Base-by-base conservation (phyloP, 2,113 vertebrate species). In the Smithornis capensis region DNA sequence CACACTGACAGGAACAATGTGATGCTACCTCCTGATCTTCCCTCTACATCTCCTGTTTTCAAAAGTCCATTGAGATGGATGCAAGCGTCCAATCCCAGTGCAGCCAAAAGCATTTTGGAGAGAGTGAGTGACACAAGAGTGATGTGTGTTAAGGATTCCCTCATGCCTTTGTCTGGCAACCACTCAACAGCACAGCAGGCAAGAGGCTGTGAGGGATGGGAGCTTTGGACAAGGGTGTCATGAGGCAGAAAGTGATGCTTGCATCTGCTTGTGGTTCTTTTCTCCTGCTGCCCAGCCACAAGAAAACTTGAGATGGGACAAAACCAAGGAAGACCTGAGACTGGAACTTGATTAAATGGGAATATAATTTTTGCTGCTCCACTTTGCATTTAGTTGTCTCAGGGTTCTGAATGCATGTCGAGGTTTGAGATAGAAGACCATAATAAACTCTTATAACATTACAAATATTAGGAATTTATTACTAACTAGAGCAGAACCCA, bases 221-320 rank as follows among this genome's bases (percentile, higher is more conserved):
- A 62, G 62, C n/a, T 56, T 57, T 42, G 45, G 67, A 52, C 57
- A 65, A 19, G n/a, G 18, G 8, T 42, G 37, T 78, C 60, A 38
- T 0, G 0, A 40, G 37, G 47, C 31, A 65, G 60, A 45, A 78
- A 44, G 47, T 44, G 45, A 10, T 0, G 0, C 37, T 69, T 37
- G 3, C 12, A 23, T 57, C 53, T 28, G 9, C 27, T 65, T 10
- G 21, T 44, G 47, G 7, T 45, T 52, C 13, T 75, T 91, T 69
- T 37, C 33, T 78, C 31, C 31, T 62, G n/a, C 45, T 57, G 29
- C 15, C 33, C 62, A 37, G 50, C n/a, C 56, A 21, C 28, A 29
- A 64, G 19, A 9, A 65, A 65, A 24, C 25, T 10, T 38, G n/a
- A 37, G 44, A 10, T 50, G 14, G 40, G 22, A 40, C n/a, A 33